Base-by-base conservation (phyloP, 2,113 vertebrate genomes). In the Vulpes lagopus region DNA sequence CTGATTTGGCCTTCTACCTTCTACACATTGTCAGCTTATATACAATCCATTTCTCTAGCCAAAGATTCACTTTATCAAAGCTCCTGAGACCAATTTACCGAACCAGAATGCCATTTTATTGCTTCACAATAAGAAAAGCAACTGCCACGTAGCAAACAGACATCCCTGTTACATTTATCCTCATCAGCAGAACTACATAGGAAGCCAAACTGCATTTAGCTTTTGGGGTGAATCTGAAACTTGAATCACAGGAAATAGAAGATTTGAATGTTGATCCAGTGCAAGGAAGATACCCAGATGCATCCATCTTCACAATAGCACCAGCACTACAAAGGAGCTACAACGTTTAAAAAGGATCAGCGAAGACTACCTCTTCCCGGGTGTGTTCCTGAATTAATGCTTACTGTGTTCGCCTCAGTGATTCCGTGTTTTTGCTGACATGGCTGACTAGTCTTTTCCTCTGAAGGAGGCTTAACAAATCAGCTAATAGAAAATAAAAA, bases 31-130 rank as follows among this genome's bases (percentile, higher is more conserved):
- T 92, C 69, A 96, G 71, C 10, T 27, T 27, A 43, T 73, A 22
- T 10, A 30, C 35, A 94, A 94, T 91, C 23, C n/a, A 76, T 92
- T 80, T 87, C 57, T 84, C 22, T 53, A 92, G 71, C 35, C 20
- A 62, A 88, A 90, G 25, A 38, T 25, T 53, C 89, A 94, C 11
- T 35, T 79, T 78, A 91, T 94, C 79, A 87, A 83, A 84, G 12
- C 62, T 92, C 67, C 82, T 38, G 67, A 82, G 84, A 64, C 4
- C 53, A 32, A 94, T 91, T 79, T 71, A 49, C 51, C 76, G 90
- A 95, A 83, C 11, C 25, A 57, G 20, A 95, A 94, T 25, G 64
- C 11, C 84, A 84, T 11, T 92, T 69, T 64, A 3, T 82, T 80
- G 11, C 27, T 86, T 55, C 51, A 53, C 1, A 65, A 2, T 89